These are phyloP conservation scores for Leucophenga varia DNA, from an alignment of 1,140 invertebrate genomes.

Conservation along the genomic window DNA sequence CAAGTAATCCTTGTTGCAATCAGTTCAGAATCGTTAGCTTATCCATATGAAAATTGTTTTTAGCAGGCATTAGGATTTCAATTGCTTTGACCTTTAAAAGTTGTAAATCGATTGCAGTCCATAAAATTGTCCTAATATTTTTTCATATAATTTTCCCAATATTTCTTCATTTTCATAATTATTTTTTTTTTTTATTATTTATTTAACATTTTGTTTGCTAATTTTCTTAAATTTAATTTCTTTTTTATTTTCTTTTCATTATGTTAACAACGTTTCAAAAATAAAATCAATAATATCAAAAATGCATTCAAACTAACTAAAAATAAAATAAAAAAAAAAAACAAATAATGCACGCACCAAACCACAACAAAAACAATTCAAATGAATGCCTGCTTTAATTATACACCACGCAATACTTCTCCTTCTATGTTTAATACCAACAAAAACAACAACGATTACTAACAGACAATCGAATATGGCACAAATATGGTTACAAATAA, in stretches of 20 bases:
- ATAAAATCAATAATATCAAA: neutral
- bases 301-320: constrained; percentile 35
- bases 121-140: too few relatives aligned
- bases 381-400: too few relatives aligned
- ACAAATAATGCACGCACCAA: constrained; percentile 14
- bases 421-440: constrained; percentile 23
- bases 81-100: too few relatives aligned
- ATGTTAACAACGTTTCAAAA: constrained; percentile 28
- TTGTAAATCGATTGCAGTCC: too few relatives aligned
- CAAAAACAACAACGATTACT: neutral
- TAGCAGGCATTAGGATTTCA: too few relatives aligned
- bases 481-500: constrained; percentile 14
- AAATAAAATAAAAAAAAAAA: constrained; percentile 8
- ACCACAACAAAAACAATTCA: too few relatives aligned
- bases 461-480: constrained; percentile 33
- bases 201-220: constrained; percentile 24
- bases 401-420: constrained; percentile 18
- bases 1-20: too few relatives aligned
- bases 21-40: too few relatives aligned
- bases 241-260: constrained; percentile 14
- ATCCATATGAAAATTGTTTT: too few relatives aligned
- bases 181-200: too few relatives aligned
- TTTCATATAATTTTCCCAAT: too few relatives aligned
- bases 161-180: too few relatives aligned
- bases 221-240: neutral